phyloP scores from a whole-genome alignment of 2,888 invertebrate species.

The Cheilosia scutellata region DNA sequence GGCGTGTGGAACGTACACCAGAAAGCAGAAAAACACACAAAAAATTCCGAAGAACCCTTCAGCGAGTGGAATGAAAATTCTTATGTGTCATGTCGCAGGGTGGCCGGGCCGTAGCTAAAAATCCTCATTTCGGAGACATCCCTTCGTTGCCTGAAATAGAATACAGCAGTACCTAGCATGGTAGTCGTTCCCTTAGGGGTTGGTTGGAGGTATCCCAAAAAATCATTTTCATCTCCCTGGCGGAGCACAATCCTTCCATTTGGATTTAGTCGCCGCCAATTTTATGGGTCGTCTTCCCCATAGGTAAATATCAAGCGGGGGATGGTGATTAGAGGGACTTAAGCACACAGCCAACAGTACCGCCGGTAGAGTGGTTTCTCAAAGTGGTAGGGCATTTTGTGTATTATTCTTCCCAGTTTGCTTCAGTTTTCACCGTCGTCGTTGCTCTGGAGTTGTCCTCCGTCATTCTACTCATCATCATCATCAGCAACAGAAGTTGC shows the following conservation, averaged over 20 bases:
- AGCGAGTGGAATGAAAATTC: conserved; percentile 73
- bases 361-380: conserved; percentile 56
- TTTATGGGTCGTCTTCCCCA: conserved; percentile 70
- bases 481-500: conserved; percentile 70
- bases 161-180: conserved; percentile 14
- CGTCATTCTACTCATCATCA: conserved; percentile 72
- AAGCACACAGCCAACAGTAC: conserved; percentile 23
- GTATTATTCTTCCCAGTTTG: conserved; percentile 70
- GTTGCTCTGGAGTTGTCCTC: conserved; percentile 46
- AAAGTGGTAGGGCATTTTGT: conserved; percentile 68
- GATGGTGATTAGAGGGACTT: conserved; percentile 49
- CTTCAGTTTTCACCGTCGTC: conserved; percentile 31
- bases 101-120: conserved; percentile 13
- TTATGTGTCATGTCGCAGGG: conserved; percentile 67
- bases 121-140: conserved; percentile 69
- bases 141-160: conserved; percentile 63
- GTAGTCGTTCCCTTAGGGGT: conserved; percentile 48
- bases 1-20: conserved; percentile 33
- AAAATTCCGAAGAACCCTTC: conserved; percentile 72
- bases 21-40: conserved; percentile 46
- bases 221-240: conserved; percentile 69
- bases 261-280: conserved; percentile 68
- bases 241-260: conserved; percentile 63
- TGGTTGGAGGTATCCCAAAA: conserved; percentile 57
- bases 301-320: conserved; percentile 18